Conservation (phyloP, 2,113 vertebrate species). For the Labeo catla region DNA sequence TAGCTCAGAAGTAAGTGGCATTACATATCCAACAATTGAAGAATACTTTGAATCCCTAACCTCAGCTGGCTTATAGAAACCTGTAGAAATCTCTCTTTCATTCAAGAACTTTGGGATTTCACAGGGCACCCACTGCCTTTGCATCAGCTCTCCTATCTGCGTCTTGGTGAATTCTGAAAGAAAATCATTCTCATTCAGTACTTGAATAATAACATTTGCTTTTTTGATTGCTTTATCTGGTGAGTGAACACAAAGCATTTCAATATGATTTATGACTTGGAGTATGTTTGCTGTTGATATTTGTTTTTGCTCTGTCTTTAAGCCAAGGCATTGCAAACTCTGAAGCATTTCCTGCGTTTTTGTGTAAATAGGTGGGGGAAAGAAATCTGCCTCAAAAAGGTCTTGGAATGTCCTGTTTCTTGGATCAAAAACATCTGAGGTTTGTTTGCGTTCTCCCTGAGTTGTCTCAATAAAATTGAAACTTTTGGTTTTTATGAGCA, state of each 20-base stretch:
- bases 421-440: slow-evolving; percentile 75
- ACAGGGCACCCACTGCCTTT: slow-evolving; percentile 76
- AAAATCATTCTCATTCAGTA: slow-evolving; percentile 73
- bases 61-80: slow-evolving; percentile 70
- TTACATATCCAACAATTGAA: slow-evolving; percentile 77
- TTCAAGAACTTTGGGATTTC: slow-evolving; percentile 48
- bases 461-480: slow-evolving; percentile 69
- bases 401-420: slow-evolving; percentile 67
- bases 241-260: slow-evolving; percentile 32
- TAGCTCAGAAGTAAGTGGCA: slow-evolving; percentile 75
- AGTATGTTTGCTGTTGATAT: slow-evolving; percentile 72
- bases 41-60: slow-evolving; percentile 69
- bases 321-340: slow-evolving; percentile 74
- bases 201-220: slow-evolving; percentile 70
- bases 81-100: neutral
- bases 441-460: slow-evolving; percentile 41
- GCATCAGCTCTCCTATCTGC: slow-evolving; percentile 65
- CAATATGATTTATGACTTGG: slow-evolving; percentile 69
- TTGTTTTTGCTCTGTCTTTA: slow-evolving; percentile 70
- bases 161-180: slow-evolving; percentile 67
- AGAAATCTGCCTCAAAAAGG: slow-evolving; percentile 74
- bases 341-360: slow-evolving; percentile 62
- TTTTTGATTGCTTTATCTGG: slow-evolving; percentile 59
- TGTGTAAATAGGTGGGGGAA: slow-evolving; percentile 72
- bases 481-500: slow-evolving; percentile 67